phyloP scores from a whole-genome alignment of 2,113 vertebrate genomes.

The Periophthalmodon schlosseri region DNA sequence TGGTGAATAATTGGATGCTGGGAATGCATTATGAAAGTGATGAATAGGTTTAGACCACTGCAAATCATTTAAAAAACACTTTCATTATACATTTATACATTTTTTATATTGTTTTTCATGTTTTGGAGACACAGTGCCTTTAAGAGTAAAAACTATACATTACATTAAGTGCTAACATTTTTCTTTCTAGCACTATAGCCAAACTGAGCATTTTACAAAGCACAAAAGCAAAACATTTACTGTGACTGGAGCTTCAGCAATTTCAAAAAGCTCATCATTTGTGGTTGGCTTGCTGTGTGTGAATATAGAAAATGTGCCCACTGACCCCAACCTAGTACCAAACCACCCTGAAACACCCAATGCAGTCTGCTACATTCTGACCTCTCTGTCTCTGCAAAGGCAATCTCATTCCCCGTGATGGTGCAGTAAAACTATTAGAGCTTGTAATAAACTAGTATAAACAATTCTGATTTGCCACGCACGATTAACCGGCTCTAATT shows the following conservation, averaged over 20 bases:
- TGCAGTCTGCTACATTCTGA: conserved; percentile 54
- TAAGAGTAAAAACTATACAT: background rate
- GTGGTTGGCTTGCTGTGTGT: background rate
- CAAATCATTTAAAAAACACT: too few relatives aligned
- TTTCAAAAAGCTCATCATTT: background rate
- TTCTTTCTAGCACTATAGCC: background rate
- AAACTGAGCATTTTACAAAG: background rate
- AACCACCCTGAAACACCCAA: conserved; percentile 56
- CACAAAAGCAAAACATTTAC: background rate
- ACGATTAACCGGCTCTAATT: conserved; percentile 74
- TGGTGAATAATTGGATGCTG: too few relatives aligned
- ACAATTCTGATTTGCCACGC: conserved; percentile 74
- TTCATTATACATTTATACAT: too few relatives aligned
- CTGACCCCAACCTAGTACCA: conserved; percentile 23
- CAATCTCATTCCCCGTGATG: conserved; percentile 72
- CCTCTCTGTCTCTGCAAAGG: conserved; percentile 68
- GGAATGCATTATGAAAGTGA: too few relatives aligned
- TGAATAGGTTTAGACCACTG: too few relatives aligned
- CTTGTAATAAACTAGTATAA: conserved; percentile 77
- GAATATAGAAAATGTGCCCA: conserved; percentile 4
- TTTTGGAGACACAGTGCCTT: too few relatives aligned
- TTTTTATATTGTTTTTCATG: too few relatives aligned
- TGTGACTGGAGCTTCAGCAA: background rate
- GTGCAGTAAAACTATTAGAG: conserved; percentile 73
- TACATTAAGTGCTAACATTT: background rate